A percentile compares a stretch with the other conserved stretches of the same genome.
Evolutionary conservation across 2,797 vertebrate genomes (phyloP).

Genomic region (Neomorphus geoffroyi): DNA sequence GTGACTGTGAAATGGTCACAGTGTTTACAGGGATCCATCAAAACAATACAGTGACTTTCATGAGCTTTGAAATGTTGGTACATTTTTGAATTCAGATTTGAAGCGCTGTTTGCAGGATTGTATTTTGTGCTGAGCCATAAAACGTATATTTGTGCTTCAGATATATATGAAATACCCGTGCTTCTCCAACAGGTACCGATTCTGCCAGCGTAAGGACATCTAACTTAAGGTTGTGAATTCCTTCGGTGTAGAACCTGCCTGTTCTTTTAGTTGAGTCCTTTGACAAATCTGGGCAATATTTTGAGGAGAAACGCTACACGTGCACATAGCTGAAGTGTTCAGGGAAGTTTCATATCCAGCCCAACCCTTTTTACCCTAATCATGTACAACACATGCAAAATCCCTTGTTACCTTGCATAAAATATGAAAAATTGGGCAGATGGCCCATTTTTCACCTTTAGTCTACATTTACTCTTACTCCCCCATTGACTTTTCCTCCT

Average conservation of each 20-base stretch:
- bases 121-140: background rate
- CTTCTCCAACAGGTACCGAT: rapidly evolving
- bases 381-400: background rate
- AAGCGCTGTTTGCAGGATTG: background rate
- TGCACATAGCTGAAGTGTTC: background rate
- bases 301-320: background rate
- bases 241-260: background rate
- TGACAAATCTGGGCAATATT: background rate
- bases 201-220: rapidly evolving
- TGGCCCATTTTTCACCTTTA: background rate
- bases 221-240: background rate
- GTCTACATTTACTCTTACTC: background rate
- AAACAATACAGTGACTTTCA: background rate
- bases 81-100: background rate
- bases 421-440: background rate
- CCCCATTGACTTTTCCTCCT: background rate
- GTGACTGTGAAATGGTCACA: constrained; percentile 17
- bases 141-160: background rate
- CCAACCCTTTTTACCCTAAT: too few relatives aligned
- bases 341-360: too few relatives aligned
- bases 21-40: constrained; percentile 19
- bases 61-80: background rate
- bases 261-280: background rate
- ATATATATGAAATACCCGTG: background rate
- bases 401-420: background rate